phyloP scores from a whole-genome alignment of 2,888 invertebrate species.

The Drosophila histrio region DNA sequence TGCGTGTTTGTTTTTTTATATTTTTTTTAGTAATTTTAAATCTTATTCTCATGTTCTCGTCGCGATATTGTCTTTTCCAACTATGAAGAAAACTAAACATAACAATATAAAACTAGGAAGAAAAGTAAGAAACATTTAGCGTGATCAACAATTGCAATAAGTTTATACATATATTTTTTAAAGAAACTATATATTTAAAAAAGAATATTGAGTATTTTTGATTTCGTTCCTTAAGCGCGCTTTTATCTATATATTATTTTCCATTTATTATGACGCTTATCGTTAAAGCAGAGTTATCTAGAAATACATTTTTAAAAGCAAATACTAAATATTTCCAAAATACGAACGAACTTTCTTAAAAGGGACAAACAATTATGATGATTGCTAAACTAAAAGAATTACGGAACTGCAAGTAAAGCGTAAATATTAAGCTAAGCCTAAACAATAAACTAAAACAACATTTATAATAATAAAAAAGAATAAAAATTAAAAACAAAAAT shows the following conservation, averaged over 20 bases:
- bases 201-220: slow-evolving; percentile 31
- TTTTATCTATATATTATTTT: slow-evolving; percentile 37
- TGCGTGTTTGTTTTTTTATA: slow-evolving; percentile 49
- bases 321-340: slow-evolving; percentile 34
- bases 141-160: slow-evolving; percentile 58
- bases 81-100: slow-evolving; percentile 8
- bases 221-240: slow-evolving; percentile 34
- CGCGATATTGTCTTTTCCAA: slow-evolving; percentile 43
- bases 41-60: slow-evolving; percentile 54
- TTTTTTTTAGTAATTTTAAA: slow-evolving; percentile 45
- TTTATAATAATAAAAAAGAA: slow-evolving; percentile 21
- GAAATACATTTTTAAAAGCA: slow-evolving; percentile 40
- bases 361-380: slow-evolving; percentile 42
- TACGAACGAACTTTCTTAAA: slow-evolving; percentile 39
- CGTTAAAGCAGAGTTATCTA: slow-evolving; percentile 60
- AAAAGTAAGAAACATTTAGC: slow-evolving; percentile 16
- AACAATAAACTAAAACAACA: slow-evolving; percentile 30
- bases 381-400: slow-evolving; percentile 43
- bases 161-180: slow-evolving; percentile 16
- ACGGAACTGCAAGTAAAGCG: slow-evolving; percentile 50
- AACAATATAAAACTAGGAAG: background rate
- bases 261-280: slow-evolving; percentile 60
- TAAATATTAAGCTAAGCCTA: slow-evolving; percentile 59
- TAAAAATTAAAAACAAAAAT: slow-evolving; percentile 18
- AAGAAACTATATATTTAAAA: slow-evolving; percentile 14